Evolutionary conservation across 2,113 vertebrate species (phyloP).

Genomic region (Peromyscus leucopus): DNA sequence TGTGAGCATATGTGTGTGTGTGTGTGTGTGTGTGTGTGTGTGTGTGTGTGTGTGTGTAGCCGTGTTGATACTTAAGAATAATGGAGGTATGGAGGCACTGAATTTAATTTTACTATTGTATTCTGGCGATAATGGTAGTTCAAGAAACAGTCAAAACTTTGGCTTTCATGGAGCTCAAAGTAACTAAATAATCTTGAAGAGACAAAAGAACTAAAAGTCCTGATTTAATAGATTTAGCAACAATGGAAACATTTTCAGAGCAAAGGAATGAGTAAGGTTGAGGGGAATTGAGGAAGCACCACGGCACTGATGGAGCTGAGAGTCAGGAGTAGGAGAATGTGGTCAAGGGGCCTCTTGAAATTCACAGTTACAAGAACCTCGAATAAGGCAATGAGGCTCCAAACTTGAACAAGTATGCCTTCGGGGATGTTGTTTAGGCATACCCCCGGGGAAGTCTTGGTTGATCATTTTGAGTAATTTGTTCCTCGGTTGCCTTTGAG

Average conservation of each 20-base stretch:
- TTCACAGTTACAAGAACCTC: background rate
- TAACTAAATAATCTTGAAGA: background rate
- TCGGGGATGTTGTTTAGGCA: background rate
- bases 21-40: background rate
- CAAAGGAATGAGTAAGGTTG: background rate
- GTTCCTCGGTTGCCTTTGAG: background rate
- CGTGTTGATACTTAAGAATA: background rate
- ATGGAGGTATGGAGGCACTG: background rate
- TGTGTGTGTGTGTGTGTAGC: background rate
- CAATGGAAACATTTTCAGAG: background rate
- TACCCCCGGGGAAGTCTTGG: background rate
- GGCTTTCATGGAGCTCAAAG: background rate
- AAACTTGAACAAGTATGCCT: background rate
- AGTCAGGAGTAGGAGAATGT: background rate
- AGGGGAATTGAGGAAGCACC: background rate
- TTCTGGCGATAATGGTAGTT: background rate
- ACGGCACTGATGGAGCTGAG: background rate
- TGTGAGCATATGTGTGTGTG: background rate
- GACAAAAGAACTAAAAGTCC: background rate
- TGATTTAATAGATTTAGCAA: background rate
- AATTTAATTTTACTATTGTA: conserved; percentile 11
- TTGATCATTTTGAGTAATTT: conserved; percentile 49
- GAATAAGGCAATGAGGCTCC: background rate
- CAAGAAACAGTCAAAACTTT: background rate
- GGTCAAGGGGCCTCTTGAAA: background rate